Evolutionary conservation across 2,113 vertebrate species (phyloP), one percentile per base, ranked within the genome.

Genomic region (Hippocampus comes): DNA sequence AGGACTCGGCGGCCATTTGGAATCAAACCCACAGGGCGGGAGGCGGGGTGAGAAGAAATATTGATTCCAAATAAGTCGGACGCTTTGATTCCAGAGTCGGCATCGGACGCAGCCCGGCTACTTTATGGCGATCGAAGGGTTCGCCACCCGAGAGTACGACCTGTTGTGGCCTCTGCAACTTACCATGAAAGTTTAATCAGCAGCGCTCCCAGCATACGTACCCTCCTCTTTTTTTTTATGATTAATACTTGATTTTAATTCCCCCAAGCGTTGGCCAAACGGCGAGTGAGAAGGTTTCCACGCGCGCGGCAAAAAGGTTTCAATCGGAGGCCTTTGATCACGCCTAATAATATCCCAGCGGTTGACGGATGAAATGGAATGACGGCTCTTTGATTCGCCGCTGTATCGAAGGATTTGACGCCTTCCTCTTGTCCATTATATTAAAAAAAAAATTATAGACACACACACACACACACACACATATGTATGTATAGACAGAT

Each of bases 101-200:
- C 71, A 68, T 56, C 49, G 23, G 27, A 49, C 70, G 79, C 41
- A 18, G 74, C 61, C 0, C 56, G 63, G 75, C 66, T 38, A 38
- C 34, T 83, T 85, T 60, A 82, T 86, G 85, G 88, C 70, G 74
- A 71, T 78, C 51, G 72, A 87, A 73, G 73, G 79, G 55, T 91
- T 90, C 89, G 84, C 74, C 82, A 17, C 82, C 10, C 55, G 84
- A 89, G 89, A 92, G 85, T 80, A 78, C 81, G 83, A 92, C 92
- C 90, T 92, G 92, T 92, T 91, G 90, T 90, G 85, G 86, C 78
- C 86, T 82, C 82, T 72, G 78, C 61, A 57, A 77, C 6, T 43
- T 83, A 27, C 6, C 42, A 91, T 93, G 82, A 92, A 93, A 92
- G 23, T 71, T 93, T 93, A 87, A 93, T 91, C 85, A 90, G 80